These are phyloP conservation scores for Graphium colonna DNA, from an alignment of 2,888 invertebrate species.

Conservation along the genomic window DNA sequence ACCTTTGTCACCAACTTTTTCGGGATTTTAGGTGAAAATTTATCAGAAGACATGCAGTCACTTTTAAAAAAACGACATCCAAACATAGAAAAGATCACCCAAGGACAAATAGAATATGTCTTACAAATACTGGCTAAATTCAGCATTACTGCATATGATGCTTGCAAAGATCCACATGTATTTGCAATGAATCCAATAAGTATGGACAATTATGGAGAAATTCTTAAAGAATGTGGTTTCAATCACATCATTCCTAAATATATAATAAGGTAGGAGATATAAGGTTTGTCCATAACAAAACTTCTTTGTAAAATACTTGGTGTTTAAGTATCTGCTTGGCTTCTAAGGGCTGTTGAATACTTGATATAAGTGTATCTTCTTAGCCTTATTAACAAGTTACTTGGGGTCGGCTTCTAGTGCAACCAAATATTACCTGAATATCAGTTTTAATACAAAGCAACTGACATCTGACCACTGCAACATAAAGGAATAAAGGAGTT, in stretches of 20 bases:
- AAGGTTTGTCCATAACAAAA: background rate
- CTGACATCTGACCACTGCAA: too few species aligned
- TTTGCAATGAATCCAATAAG: conserved; percentile 78
- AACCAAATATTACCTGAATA: too few species aligned
- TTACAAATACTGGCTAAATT: conserved; percentile 60
- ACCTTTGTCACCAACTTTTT: too few species aligned
- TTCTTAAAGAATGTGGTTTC: conserved; percentile 82
- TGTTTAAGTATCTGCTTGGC: too few species aligned
- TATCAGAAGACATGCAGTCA: conserved; percentile 39
- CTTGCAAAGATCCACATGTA: conserved; percentile 76
- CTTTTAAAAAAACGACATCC: conserved; percentile 56
- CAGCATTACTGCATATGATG: conserved; percentile 70
- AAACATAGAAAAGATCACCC: conserved; percentile 48
- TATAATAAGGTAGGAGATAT: conserved; percentile 54
- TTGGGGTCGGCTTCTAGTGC: too few species aligned
- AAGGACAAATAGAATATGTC: conserved; percentile 50
- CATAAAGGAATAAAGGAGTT: too few species aligned
- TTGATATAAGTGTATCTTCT: too few species aligned
- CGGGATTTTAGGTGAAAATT: conserved; percentile 45
- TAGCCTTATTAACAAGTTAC: too few species aligned
- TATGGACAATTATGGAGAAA: conserved; percentile 81
- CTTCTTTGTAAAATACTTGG: too few species aligned
- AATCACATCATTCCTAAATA: conserved; percentile 57
- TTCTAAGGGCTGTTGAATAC: too few species aligned
- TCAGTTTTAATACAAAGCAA: too few species aligned